Evolutionary conservation across 2,797 vertebrate genomes (phyloP), one percentile per base, ranked within the genome.

Genomic region (Pogonophryne albipinna): DNA sequence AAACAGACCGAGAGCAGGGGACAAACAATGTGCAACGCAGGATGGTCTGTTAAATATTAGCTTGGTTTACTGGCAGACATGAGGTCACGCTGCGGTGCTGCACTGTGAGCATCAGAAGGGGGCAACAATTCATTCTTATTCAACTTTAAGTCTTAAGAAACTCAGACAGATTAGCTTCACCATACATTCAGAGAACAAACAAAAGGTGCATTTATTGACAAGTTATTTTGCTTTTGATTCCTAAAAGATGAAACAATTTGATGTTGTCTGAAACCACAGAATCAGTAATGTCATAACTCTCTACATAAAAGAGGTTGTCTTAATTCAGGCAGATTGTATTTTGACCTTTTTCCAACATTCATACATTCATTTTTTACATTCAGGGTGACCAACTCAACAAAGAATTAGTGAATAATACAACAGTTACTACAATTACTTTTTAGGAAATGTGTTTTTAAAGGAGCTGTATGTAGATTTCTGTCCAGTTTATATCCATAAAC

Each of bases 21-120:
- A 59, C 56, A 83, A 78, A 83, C 66, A 71, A 38, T 59, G 65
- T 56, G 78, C 78, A 60, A 75, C 2, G 79, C 66, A 56, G 76
- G 90, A 79, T 74, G 74, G 66, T 6, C 71, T 45, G 11, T 64
- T 85, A 87, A 84, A 76, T 34, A 89, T 93, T 90, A 88, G 91
- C 87, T 50, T 53, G 45, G 23, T 71, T 82, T 77, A 59, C 70
- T 56, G 58, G 47, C 65, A 85, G 34, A 67, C 10, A 70, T 72
- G 38, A 76, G 59, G 63, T 12, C 68, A 76, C 19, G 38, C 57
- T 82, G 60, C 41, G 64, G 47, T 20, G 15, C 50, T 71, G 60
- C 3, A 38, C 19, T 57, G 56, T 23, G 34, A 60, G 46, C 47
- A 47, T 63, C 41, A 80, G n/a, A 61, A 68, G 68, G 45, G 53